phyloP scores from a whole-genome alignment of 2,888 invertebrate genomes.

The Acrobasis suavella region DNA sequence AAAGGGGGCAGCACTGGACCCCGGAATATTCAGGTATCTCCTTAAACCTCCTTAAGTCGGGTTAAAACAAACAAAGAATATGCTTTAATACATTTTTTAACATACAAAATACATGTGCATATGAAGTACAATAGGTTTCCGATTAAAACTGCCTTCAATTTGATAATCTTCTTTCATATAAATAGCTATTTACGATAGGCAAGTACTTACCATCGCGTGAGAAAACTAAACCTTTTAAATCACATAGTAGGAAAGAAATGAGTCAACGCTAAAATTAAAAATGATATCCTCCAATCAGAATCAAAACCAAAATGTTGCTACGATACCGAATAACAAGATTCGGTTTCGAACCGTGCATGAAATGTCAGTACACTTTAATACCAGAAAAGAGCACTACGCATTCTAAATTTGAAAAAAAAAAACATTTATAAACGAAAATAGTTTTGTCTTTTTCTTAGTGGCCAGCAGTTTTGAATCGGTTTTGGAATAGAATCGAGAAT shows the following conservation, averaged over 20 bases:
- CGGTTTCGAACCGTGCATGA: constrained; percentile 32
- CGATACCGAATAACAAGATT: constrained; percentile 67
- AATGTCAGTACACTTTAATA: constrained; percentile 42
- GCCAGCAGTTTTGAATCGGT: constrained; percentile 2
- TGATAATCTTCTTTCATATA: constrained; percentile 9
- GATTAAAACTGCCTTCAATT: background rate
- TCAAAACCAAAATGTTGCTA: constrained; percentile 42
- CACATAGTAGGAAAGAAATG: constrained; percentile 1
- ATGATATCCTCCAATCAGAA: background rate
- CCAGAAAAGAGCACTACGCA: constrained; percentile 44
- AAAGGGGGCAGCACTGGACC: too few species aligned
- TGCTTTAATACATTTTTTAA: background rate
- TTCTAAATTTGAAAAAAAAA: constrained; percentile 37
- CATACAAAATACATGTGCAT: background rate
- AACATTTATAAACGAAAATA: constrained; percentile 14
- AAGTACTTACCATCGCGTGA: constrained; percentile 2
- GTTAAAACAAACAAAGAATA: too few species aligned
- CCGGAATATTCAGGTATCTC: too few species aligned
- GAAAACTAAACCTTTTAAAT: constrained; percentile 2
- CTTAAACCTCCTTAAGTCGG: too few species aligned
- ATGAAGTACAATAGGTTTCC: background rate
- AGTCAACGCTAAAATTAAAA: constrained; percentile 7
- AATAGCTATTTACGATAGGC: constrained; percentile 1
- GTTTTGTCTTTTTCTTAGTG: constrained; percentile 22
- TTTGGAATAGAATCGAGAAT: constrained; percentile 3